These are phyloP conservation scores for Xanthia icteritia DNA, from an alignment of 2,888 invertebrate genomes.

Conservation along the genomic window DNA sequence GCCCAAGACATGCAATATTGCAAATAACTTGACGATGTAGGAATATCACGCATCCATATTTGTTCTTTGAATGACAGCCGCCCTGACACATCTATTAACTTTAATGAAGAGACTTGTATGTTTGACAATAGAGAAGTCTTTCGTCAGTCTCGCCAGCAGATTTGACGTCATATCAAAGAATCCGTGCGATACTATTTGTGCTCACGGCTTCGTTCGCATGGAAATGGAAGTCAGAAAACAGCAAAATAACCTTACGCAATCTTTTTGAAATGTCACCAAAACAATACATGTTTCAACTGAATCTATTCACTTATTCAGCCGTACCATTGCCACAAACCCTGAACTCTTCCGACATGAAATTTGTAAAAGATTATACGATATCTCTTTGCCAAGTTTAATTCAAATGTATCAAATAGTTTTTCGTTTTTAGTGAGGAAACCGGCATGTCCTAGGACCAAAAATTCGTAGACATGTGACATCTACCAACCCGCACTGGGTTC, in stretches of 20 bases:
- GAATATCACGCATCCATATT: slow-evolving; percentile 24
- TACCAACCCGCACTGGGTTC: too few relatives aligned
- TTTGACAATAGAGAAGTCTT: background rate
- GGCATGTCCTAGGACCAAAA: too few relatives aligned
- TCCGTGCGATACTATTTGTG: background rate
- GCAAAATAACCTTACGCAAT: background rate
- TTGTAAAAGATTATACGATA: background rate
- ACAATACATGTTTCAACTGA: background rate
- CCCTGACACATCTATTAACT: background rate
- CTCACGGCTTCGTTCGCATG: background rate
- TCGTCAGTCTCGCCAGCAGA: background rate
- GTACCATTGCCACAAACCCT: background rate
- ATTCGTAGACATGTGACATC: too few relatives aligned
- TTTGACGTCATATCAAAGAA: background rate
- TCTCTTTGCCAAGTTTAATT: slow-evolving; percentile 1
- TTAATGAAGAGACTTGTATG: slow-evolving; percentile 8
- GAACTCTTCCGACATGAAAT: background rate
- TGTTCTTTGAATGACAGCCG: slow-evolving; percentile 8
- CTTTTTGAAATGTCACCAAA: background rate
- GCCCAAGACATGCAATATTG: slow-evolving; percentile 50
- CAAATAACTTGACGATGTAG: slow-evolving; percentile 28
- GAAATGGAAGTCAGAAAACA: background rate
- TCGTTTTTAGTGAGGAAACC: too few relatives aligned
- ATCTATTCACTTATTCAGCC: background rate
- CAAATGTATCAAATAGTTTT: background rate